Base-by-base conservation (phyloP, 2,797 vertebrate species). In the Sus cebifrons region DNA sequence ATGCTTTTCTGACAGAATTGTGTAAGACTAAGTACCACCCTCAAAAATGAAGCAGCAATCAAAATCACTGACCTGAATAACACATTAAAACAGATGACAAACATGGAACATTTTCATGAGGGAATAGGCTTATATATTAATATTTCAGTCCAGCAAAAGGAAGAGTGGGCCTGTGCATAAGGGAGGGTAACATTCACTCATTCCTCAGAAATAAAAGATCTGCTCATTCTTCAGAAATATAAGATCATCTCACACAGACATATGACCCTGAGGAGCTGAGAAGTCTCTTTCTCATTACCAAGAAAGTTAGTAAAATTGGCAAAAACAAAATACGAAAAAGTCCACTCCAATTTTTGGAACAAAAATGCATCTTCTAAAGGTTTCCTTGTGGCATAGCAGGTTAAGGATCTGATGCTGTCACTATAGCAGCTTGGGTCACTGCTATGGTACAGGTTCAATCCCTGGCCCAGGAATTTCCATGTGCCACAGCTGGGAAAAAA, bases 31-130 rank as follows among this genome's bases (percentile, higher is more conserved):
- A 94, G 12, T n/a, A 75, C 21, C 40, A 92, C 6, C 3, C 52
- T 92, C 86, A 78, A 58, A 79, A 94, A 95, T 74, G 15, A 94
- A 82, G n/a, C 20, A 95, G 52, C 81, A 74, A 91, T 79, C 81
- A 94, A 87, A 21, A 56, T 32, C 16, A 89, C 32, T 54, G 12
- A 32, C 15, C 2, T 82, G 96, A 93, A 95, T 89, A 56, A 49
- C 4, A 58, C 16, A 64, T 36, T 44, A 81, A 94, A 96, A 74
- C 10, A 54, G 64, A 83, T 78, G 15, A 84, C 78, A 88, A 92
- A 73, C 25, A 81, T 81, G 13, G 71, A 93, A 81, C 23, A 88
- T 65, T 73, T 87, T 83, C 36, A 40, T 85, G 88, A 96, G 56
- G 20, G 23, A 92, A 1, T 27, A 81, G 78, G 29, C 67, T 65